phyloP scores from a whole-genome alignment of 2,888 invertebrate species.

The Nycteola revayana region DNA sequence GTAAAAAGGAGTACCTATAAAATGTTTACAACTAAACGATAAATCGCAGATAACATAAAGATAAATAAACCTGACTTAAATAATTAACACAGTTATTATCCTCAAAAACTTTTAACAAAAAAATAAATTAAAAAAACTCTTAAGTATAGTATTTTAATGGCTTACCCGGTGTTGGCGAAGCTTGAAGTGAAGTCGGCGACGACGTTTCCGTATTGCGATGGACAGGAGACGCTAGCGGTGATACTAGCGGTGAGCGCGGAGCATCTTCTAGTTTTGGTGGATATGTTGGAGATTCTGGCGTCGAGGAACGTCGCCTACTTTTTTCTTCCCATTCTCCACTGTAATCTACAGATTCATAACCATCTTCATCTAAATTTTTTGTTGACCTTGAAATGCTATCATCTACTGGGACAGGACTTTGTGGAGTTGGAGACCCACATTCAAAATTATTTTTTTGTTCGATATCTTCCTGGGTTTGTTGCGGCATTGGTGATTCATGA shows the following conservation, averaged over 20 bases:
- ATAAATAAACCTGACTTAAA: constrained; percentile 42
- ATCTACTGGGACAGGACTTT: constrained; percentile 50
- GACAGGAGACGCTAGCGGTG: constrained; percentile 66
- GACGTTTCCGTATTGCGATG: constrained; percentile 51
- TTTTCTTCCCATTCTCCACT: constrained; percentile 65
- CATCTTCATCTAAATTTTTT: constrained; percentile 50
- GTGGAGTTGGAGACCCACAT: constrained; percentile 35
- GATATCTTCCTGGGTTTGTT: constrained; percentile 40
- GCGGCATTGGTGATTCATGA: constrained; percentile 43
- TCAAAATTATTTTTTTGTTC: constrained; percentile 39
- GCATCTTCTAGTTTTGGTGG: constrained; percentile 48
- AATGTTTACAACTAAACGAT: no score
- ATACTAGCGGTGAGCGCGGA: constrained; percentile 56
- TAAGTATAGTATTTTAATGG: constrained; percentile 33
- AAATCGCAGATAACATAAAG: constrained; percentile 46
- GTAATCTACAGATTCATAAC: constrained; percentile 59
- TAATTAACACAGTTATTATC: background rate
- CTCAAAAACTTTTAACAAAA: no score
- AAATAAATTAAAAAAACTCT: no score
- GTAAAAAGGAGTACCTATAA: no score
- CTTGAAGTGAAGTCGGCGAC: constrained; percentile 49
- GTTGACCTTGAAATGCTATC: constrained; percentile 43
- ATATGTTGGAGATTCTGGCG: constrained; percentile 59
- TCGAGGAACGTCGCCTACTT: constrained; percentile 64
- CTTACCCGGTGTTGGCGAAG: constrained; percentile 67